Evolutionary conservation across 2,113 vertebrate genomes (phyloP), one percentile per base, ranked within the genome.

Genomic region (Sinocyclocheilus anshuiensis): DNA sequence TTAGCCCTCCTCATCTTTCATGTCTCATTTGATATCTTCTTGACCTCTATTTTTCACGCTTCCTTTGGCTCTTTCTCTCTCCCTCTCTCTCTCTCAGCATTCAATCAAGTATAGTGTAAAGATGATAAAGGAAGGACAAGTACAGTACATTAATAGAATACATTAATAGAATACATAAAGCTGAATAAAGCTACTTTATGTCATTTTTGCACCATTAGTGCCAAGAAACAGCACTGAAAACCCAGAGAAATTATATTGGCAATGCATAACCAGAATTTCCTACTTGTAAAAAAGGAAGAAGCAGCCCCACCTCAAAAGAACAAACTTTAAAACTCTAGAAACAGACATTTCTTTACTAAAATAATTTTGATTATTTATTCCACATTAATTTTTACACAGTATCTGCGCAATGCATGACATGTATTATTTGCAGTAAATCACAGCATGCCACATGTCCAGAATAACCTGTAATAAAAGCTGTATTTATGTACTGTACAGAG

Each of bases 21-120:
- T 67, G 86, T 86, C 87, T 72, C 65, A 57, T 72, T 57, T 86
- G 29, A 77, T 78, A 50, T 83, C 42, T 15, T 86, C 69, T 86
- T 57, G 29, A 84, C 57, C 57, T 57, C 26, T 69, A 26, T 67
- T 57, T 65, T 76, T 85, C 18, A 74, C 20, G 7, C 53, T 80
- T 72, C 45, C 24, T 29, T 79, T 86, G 10, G 13, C 39, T 15
- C 48, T 39, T 29, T 50, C 24, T 13, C 26, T 18, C 48, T 55
- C 16, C 0, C 53, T 2, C 53, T 13, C 48, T 57, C 67, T 16
- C 48, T 53, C 45, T 24, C 65, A 39, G 29, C 74, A 36, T 57
- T 83, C 50, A 74, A 57, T 83, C 67, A 74, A 53, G 63, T 9
- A 22, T 33, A 59, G 48, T 83, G 67, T 74, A 57, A 36, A 22